phyloP scores from a whole-genome alignment of 1,140 invertebrate species.

The Drosophila nigromelanica region DNA sequence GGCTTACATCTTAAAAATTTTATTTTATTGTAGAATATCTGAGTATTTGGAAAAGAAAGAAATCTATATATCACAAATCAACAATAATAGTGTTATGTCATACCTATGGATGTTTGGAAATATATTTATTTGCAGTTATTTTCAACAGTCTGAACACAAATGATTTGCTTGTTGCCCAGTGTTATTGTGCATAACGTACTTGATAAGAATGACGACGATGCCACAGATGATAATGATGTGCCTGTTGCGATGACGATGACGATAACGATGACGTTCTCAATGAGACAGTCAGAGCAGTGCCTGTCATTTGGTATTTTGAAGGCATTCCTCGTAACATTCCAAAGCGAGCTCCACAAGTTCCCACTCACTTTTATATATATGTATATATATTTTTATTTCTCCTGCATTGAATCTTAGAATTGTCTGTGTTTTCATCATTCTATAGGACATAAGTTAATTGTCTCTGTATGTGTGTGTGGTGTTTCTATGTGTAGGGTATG shows the following conservation, averaged over 20 bases:
- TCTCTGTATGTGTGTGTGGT: slow-evolving; percentile 18
- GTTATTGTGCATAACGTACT: slow-evolving; percentile 50
- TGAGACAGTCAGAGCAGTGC: slow-evolving; percentile 32
- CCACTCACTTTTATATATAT: neutral
- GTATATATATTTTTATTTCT: slow-evolving; percentile 24
- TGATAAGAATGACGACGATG: slow-evolving; percentile 63
- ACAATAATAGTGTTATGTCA: too few species aligned
- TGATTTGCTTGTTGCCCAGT: slow-evolving; percentile 15
- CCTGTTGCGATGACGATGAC: slow-evolving; percentile 7
- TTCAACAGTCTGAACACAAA: neutral
- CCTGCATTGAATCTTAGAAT: slow-evolving; percentile 56
- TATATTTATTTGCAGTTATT: neutral
- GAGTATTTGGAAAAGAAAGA: too few species aligned
- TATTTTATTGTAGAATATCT: too few species aligned
- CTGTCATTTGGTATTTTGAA: slow-evolving; percentile 58
- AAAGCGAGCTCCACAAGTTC: slow-evolving; percentile 24
- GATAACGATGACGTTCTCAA: slow-evolving; percentile 33
- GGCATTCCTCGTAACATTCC: slow-evolving; percentile 71
- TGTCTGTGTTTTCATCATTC: slow-evolving; percentile 39
- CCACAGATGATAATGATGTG: slow-evolving; percentile 27
- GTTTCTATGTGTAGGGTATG: neutral
- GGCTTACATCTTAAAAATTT: neutral
- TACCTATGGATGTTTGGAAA: neutral
- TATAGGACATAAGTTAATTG: slow-evolving; percentile 50
- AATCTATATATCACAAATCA: neutral